A percentile compares a stretch with the other conserved stretches of the same genome.
These are phyloP conservation scores for Terrapene triunguis DNA, from an alignment of 2,113 vertebrate genomes.

Conservation along the genomic window DNA sequence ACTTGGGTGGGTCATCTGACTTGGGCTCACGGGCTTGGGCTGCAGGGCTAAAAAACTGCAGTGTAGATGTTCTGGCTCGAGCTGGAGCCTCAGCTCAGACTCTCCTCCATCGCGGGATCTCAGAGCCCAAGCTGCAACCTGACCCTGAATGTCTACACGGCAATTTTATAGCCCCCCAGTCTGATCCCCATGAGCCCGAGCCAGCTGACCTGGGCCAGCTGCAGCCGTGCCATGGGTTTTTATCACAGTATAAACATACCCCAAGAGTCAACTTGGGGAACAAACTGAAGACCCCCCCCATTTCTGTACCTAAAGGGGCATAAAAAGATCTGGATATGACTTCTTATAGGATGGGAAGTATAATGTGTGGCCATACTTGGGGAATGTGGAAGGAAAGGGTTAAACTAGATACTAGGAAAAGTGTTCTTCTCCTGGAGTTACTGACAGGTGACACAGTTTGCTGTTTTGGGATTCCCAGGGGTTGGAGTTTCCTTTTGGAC, in stretches of 20 bases:
- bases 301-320: not conserved
- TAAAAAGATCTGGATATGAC: conserved; percentile 18
- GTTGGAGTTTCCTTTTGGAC: conserved; percentile 55
- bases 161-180: not conserved
- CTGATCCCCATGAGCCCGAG: not conserved
- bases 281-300: not conserved
- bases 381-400: conserved; percentile 36
- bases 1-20: too few species aligned
- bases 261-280: not conserved
- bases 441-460: not conserved
- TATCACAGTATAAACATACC: not conserved
- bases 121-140: too few species aligned
- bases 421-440: not conserved
- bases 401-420: not conserved
- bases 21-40: too few species aligned
- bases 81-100: too few species aligned
- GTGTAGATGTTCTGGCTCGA: too few species aligned
- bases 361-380: not conserved
- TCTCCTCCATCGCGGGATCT: too few species aligned
- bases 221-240: not conserved
- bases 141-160: not conserved
- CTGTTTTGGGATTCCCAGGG: conserved; percentile 56
- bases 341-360: not conserved
- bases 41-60: too few species aligned
- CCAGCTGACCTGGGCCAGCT: not conserved